These are phyloP conservation scores for Xestobium rufovillosum DNA, from an alignment of 2,888 invertebrate genomes.

Conservation along the genomic window DNA sequence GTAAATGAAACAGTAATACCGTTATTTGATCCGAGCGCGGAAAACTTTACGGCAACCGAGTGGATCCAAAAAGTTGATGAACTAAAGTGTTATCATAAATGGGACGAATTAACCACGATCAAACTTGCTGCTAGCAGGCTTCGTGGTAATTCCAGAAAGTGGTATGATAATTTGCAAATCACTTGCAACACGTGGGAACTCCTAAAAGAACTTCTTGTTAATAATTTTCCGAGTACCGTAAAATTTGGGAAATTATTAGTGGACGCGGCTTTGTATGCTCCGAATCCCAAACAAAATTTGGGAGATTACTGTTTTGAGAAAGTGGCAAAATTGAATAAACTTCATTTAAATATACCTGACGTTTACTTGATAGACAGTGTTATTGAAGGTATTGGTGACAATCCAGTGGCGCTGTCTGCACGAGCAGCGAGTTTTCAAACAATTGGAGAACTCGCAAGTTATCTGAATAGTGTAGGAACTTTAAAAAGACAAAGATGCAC, in stretches of 20 bases:
- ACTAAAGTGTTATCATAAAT: neutral
- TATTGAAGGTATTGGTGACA: conserved; percentile 3
- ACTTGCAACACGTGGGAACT: too few relatives aligned
- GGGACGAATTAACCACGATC: neutral
- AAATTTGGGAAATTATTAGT: conserved; percentile 1
- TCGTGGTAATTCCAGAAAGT: too few relatives aligned
- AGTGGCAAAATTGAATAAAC: conserved; percentile 1
- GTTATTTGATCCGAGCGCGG: neutral
- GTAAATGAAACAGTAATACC: conserved; percentile 2
- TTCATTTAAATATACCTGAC: conserved; percentile 2
- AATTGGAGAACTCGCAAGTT: conserved; percentile 1
- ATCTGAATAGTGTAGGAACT: neutral
- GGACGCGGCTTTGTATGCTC: neutral
- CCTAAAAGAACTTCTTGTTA: too few relatives aligned
- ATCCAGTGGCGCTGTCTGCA: neutral
- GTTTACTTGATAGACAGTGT: neutral
- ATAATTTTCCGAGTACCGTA: neutral
- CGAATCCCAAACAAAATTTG: neutral
- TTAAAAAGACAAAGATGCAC: too few relatives aligned
- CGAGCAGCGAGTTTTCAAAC: neutral
- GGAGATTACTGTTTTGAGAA: neutral
- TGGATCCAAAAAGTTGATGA: conserved; percentile 1
- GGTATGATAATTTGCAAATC: too few relatives aligned
- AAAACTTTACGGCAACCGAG: neutral
- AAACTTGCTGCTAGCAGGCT: too few relatives aligned